These are phyloP conservation scores for Hofmannophila pseudospretella DNA, from an alignment of 2,888 invertebrate species.

Conservation along the genomic window DNA sequence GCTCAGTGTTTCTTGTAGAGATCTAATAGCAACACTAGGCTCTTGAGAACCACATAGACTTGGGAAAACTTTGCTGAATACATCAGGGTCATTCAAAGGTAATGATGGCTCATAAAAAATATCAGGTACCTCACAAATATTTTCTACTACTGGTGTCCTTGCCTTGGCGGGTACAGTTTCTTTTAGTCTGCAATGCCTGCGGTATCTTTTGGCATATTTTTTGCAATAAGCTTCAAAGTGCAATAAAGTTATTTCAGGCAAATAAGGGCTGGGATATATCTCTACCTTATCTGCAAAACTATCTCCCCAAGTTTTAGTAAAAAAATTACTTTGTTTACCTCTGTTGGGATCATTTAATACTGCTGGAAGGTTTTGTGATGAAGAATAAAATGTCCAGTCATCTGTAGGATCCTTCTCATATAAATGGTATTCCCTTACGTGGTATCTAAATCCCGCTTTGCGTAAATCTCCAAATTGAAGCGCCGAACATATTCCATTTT, in stretches of 20 bases:
- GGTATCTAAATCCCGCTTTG: constrained; percentile 92
- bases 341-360: constrained; percentile 96
- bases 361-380: constrained; percentile 96
- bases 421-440: constrained; percentile 84
- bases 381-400: constrained; percentile 92
- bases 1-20: constrained; percentile 93
- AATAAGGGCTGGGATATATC: constrained; percentile 86
- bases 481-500: constrained; percentile 90
- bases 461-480: constrained; percentile 93
- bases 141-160: constrained; percentile 64
- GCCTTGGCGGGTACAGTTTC: constrained; percentile 57
- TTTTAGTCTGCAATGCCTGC: constrained; percentile 79
- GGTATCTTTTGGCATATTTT: constrained; percentile 83
- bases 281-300: constrained; percentile 90
- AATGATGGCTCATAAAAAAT: constrained; percentile 90
- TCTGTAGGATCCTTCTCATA: constrained; percentile 57
- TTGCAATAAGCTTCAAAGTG: constrained; percentile 94
- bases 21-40: constrained; percentile 80
- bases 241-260: constrained; percentile 88
- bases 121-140: constrained; percentile 85
- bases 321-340: constrained; percentile 94
- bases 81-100: constrained; percentile 86
- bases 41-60: constrained; percentile 76
- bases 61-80: constrained; percentile 92
- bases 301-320: constrained; percentile 99